phyloP scores from a whole-genome alignment of 2,888 invertebrate genomes.

The Parnassius mnemosyne region DNA sequence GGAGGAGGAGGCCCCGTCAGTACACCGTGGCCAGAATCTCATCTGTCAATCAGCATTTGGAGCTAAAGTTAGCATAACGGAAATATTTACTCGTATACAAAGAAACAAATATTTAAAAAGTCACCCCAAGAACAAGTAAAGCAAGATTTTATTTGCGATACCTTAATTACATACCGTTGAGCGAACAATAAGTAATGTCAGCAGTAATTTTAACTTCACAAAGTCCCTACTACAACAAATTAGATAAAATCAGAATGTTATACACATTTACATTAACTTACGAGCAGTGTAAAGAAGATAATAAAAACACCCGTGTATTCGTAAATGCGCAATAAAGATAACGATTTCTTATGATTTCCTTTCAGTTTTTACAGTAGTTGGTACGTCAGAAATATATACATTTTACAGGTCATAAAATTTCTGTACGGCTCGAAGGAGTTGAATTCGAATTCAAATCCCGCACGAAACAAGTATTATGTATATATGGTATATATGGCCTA shows the following conservation, averaged over 20 bases:
- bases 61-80: too few relatives aligned
- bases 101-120: background rate
- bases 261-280: too few relatives aligned
- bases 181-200: background rate
- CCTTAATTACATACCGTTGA: background rate
- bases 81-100: too few relatives aligned
- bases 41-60: too few relatives aligned
- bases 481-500: too few relatives aligned
- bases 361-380: background rate
- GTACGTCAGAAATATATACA: background rate
- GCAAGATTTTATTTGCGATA: too few relatives aligned
- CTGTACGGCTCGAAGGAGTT: background rate
- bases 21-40: too few relatives aligned
- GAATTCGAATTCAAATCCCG: too few relatives aligned
- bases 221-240: background rate
- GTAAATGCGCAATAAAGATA: conserved; percentile 1
- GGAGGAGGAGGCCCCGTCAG: too few relatives aligned
- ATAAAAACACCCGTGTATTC: background rate
- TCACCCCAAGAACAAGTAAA: too few relatives aligned
- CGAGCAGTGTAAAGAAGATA: too few relatives aligned
- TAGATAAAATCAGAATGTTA: background rate
- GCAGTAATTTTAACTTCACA: background rate
- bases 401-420: background rate
- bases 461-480: too few relatives aligned
- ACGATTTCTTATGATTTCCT: background rate